phyloP scores from a whole-genome alignment of 2,797 vertebrate species.

The Agapornis canus region DNA sequence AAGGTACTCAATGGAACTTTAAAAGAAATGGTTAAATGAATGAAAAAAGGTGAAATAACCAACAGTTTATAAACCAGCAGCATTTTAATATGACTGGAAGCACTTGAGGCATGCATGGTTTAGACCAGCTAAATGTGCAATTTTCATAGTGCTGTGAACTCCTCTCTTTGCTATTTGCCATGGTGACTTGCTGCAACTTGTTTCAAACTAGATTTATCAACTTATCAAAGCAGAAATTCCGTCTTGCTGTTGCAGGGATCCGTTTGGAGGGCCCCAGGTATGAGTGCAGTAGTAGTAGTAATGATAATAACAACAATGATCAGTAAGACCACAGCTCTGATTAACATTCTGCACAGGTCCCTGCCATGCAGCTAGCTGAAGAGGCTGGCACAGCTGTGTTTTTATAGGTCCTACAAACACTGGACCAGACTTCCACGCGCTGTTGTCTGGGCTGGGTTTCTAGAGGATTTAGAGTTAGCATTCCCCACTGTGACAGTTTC shows the following conservation, averaged over 20 bases:
- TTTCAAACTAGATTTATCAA: constrained; percentile 2
- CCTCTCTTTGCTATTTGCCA: not conserved
- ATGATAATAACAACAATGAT: not conserved
- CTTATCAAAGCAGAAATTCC: not conserved
- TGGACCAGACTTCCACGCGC: not conserved
- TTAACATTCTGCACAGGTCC: not conserved
- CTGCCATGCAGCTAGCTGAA: not conserved
- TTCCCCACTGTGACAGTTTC: not conserved
- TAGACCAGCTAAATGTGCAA: not conserved
- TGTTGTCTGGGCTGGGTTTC: not conserved
- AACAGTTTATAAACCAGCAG: not conserved
- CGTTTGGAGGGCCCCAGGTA: not conserved
- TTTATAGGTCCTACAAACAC: not conserved
- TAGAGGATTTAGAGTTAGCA: not conserved
- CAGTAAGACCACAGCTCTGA: not conserved
- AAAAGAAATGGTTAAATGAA: not conserved
- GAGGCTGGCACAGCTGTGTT: not conserved
- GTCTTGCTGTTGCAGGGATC: not conserved
- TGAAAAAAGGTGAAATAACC: not conserved
- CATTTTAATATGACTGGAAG: constrained; percentile 17
- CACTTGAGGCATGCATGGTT: not conserved
- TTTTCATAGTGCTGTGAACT: not conserved
- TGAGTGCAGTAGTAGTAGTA: not conserved
- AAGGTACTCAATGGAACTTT: not conserved
- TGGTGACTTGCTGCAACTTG: not conserved